These are phyloP conservation scores for Alaudala cheleensis DNA, from an alignment of 2,113 vertebrate genomes.

Conservation along the genomic window DNA sequence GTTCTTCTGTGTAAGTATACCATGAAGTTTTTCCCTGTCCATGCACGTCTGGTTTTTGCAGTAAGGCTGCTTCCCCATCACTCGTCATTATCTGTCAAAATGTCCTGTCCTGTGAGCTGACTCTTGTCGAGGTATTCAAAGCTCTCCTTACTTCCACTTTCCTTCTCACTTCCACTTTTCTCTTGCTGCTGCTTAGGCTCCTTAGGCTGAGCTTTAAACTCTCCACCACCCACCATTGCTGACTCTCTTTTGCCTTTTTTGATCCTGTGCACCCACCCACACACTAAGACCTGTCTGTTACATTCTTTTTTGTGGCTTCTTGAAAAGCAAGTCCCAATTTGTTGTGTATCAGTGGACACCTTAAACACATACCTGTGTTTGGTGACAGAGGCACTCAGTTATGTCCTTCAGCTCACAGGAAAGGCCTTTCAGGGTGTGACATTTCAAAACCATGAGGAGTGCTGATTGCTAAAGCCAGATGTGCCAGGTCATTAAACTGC, in stretches of 20 bases:
- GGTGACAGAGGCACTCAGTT: accelerated
- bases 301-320: background rate
- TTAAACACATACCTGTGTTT: accelerated
- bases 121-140: background rate
- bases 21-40: background rate
- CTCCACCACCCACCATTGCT: background rate
- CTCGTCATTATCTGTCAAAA: background rate
- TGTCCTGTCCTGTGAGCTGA: background rate
- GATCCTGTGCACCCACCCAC: background rate
- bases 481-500: accelerated
- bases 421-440: background rate
- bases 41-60: background rate
- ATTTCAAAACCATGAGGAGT: background rate
- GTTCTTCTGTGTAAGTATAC: background rate
- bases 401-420: background rate
- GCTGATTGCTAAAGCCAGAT: background rate
- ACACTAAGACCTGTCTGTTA: background rate
- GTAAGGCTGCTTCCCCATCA: background rate
- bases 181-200: background rate
- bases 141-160: background rate
- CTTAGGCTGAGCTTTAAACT: background rate
- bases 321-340: background rate
- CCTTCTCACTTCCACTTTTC: background rate
- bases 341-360: background rate
- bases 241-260: background rate